Base-by-base conservation (phyloP, 2,888 invertebrate species). In the Adelphocoris suturalis region DNA sequence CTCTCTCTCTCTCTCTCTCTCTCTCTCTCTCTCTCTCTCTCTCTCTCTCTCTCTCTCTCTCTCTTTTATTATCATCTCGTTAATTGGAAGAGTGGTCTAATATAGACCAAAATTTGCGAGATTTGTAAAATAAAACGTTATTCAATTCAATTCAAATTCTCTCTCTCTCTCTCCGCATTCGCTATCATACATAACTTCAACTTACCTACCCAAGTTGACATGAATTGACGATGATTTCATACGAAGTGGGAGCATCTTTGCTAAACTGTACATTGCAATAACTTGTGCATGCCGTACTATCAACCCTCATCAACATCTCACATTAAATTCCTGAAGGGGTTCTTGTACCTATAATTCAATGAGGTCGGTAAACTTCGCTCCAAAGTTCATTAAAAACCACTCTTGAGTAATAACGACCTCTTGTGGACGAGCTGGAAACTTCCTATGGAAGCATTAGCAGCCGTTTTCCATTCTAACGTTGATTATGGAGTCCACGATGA, bases 371-470 rank as follows among this genome's bases (percentile, higher is more conserved):
- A 68, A 68, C 68, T 68, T 68, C 19, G 4, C 23, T 68, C 68
- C n/a, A 12, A 68, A 68, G 68, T 68, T 68, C 68, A 68, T 68
- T 68, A 68, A 68, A 68, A 68, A 68, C 68, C 68, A 19, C 68
- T 68, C 68, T 61, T 61, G 68, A 68, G 68, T 23, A 68, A 68
- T 68, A 68, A 68, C 68, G 68, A 68, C 23, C 68, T 68, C 68
- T 68, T 68, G 68, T 68, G 68, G 68, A 27, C 57, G 68, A n/a
- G 68, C 9, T 68, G 68, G 68, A 68, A 68, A 68, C 68, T 68
- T 68, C 27, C 52, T 16, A 23, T 23, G 19, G 68, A 13, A 13
- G 68, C 68, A 68, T 68, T 68, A 68, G 68, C 68, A 23, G 68
- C 68, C 23, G 68, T 68, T 68, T 19, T 19, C 68, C n/a, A 19